Base-by-base conservation (phyloP, 35 echinoderm and acorn worm genomes). In the Amphiura filiformis region DNA sequence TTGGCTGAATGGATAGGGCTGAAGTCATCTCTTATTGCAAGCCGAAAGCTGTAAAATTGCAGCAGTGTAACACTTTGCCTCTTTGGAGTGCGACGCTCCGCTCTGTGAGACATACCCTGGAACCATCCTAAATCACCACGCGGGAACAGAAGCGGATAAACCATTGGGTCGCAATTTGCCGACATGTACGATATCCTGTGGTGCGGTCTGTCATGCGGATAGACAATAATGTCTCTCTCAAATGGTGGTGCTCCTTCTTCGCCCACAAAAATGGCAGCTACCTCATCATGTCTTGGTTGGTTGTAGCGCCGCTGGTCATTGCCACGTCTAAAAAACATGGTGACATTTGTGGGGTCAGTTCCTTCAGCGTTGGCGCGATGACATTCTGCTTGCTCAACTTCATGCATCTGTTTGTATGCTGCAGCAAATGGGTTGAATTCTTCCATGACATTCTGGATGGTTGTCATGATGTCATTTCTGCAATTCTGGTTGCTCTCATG, bases 141-240 rank as follows among this genome's bases (percentile, higher is more conserved):
- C 15, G 42, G 57, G 31, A 83, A 83, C 5, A 89, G 34, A 18
- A 89, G 65, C 11, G 64, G 39, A 22, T 89, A 89, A 11, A 82
- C 44, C 13, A 89, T 32, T 1, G 87, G 49, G 75, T 89, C 87
- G 39, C 82, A 89, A 26, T 15, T 65, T 23, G 78, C 22, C 30
- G 82, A 79, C 31, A 39, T 65, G 35, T 81, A 42, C 36, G 30
- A 15, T 9, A 89, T 83, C 1, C 49, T 34, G 33, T 83, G 49
- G 20, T 34, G 32, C 15, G 7, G 4, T 75, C 38, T 52, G 11
- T 81, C 36, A 26, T 64, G 39, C 5, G 30, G 15, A 26, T 81
- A 42, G 0, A 89, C 33, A 36, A 82, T 75, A 23, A 89, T 81
- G 57, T 89, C 87, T 81, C 78, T 47, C 11, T 65, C 38, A n/a